These are phyloP conservation scores for Caenorhabditis zanzibari DNA, from an alignment of 2,888 invertebrate species.

Conservation along the genomic window DNA sequence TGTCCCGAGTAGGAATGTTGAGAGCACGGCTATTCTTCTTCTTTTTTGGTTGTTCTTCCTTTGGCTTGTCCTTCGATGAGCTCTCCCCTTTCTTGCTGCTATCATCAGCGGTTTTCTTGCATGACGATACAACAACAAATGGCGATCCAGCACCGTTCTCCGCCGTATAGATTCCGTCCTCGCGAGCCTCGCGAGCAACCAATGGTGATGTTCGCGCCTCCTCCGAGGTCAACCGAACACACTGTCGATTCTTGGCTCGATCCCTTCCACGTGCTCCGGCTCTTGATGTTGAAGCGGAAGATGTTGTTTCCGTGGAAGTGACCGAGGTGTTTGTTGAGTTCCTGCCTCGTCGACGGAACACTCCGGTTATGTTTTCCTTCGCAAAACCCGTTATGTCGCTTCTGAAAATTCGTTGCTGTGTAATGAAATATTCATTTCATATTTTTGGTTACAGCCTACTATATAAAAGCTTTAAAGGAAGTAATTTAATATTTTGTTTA, in stretches of 20 bases:
- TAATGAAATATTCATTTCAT: slow-evolving; percentile 4
- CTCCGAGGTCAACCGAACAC: slow-evolving; percentile 42
- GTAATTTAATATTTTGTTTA: slow-evolving; percentile 57
- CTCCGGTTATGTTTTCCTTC: slow-evolving; percentile 41
- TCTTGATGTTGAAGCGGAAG: slow-evolving; percentile 25
- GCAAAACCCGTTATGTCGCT: slow-evolving; percentile 58
- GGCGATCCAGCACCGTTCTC: slow-evolving; percentile 38
- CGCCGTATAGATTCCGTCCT: slow-evolving; percentile 44
- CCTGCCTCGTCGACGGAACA: slow-evolving; percentile 13
- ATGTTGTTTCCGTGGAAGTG: slow-evolving; percentile 8
- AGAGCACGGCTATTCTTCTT: slow-evolving; percentile 38
- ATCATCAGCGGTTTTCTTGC: neutral
- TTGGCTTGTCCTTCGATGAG: neutral
- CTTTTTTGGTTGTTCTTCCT: slow-evolving; percentile 14
- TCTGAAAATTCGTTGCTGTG: slow-evolving; percentile 21
- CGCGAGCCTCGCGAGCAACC: slow-evolving; percentile 43
- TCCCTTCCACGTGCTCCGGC: slow-evolving; percentile 11
- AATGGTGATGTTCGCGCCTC: slow-evolving; percentile 34
- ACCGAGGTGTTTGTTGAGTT: slow-evolving; percentile 29
- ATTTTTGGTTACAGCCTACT: neutral
- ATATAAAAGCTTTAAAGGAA: neutral
- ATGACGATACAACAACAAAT: slow-evolving; percentile 16
- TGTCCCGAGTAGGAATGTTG: slow-evolving; percentile 41
- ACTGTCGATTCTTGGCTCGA: neutral
- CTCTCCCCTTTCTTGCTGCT: neutral